Base-by-base conservation (phyloP, 1,140 invertebrate genomes). In the Meloidogyne exigua region DNA sequence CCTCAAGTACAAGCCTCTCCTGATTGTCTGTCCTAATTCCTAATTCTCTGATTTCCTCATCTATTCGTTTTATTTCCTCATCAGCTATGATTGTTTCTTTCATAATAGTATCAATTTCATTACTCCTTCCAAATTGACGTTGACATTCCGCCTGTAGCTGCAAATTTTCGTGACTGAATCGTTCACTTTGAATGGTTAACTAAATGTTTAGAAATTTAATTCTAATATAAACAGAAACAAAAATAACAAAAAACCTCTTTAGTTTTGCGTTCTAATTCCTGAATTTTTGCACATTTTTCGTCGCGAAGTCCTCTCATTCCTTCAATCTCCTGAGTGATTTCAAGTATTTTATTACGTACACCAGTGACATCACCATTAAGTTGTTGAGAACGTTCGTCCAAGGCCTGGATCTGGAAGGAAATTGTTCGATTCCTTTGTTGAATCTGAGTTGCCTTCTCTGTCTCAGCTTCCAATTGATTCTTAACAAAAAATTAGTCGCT, bases 261-360 rank as follows among this genome's bases (percentile, higher is more conserved):
- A 57, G 78, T 79, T 25, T 89, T 87, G 28, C 79, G 91, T 87
- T 98, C 96, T 4, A 96, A 89, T 65, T 92, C 91, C 15, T 93
- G 91, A 91, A 97, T 95, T 83, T 95, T 93, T 69, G 92, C 91
- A 88, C 96, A 91, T 80, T 94, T 94, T 0, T 92, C 89, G 88
- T 99, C 96, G 44, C 96, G 90, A 44, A 84, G 83, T n/a, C 83
- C 81, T 57, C 95, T 89, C 96, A 99, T 98, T 5, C 93, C 92
- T 89, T 99, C 96, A 79, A 99, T 99, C 26, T 93, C 94, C 1
- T 92, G 91, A 88, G 98, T 98, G 0, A 96, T 93, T 57, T 93
- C 92, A 0, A 94, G 93, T 0, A 99, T 95, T 23, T 92, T 92
- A 36, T 92, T 91, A 3, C 94, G 90, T 0, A 94, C 94, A 83